Conservation (phyloP, 2,888 invertebrate genomes). For the Dendrolimus pini region DNA sequence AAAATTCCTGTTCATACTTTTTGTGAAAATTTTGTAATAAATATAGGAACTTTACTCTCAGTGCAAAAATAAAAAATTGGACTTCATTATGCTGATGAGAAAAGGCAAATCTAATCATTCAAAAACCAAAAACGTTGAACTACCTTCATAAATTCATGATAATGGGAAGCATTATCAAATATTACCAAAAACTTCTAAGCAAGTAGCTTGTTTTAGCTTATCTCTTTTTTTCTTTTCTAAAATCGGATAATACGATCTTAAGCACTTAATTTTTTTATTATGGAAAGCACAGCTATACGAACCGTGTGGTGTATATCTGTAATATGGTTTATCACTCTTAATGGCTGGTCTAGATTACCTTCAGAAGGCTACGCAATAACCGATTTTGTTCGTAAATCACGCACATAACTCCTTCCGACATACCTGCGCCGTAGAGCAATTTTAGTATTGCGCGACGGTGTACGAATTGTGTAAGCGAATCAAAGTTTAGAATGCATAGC, state of each 20-base stretch:
- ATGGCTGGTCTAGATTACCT: no score
- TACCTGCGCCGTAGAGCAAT: no score
- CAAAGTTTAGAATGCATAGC: no score
- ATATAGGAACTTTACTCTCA: constrained; percentile 71
- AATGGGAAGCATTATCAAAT: constrained; percentile 51
- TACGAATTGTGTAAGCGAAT: no score
- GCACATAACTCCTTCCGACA: no score
- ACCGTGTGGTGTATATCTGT: background rate
- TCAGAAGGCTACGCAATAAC: no score
- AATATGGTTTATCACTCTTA: no score
- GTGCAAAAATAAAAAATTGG: constrained; percentile 48
- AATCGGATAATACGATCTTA: constrained; percentile 55
- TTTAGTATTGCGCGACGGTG: no score
- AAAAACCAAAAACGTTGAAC: background rate
- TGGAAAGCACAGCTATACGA: constrained; percentile 28
- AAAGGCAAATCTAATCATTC: background rate
- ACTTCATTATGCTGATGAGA: constrained; percentile 8
- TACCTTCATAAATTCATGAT: constrained; percentile 25
- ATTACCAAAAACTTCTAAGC: constrained; percentile 52
- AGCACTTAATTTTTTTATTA: constrained; percentile 48
- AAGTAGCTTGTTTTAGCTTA: constrained; percentile 37
- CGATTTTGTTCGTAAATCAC: no score
- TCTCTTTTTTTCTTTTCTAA: constrained; percentile 39
- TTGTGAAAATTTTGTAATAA: constrained; percentile 47
- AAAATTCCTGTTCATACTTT: constrained; percentile 35